Base-by-base conservation (phyloP, 2,888 invertebrate genomes). In the Epicampocera succincta region DNA sequence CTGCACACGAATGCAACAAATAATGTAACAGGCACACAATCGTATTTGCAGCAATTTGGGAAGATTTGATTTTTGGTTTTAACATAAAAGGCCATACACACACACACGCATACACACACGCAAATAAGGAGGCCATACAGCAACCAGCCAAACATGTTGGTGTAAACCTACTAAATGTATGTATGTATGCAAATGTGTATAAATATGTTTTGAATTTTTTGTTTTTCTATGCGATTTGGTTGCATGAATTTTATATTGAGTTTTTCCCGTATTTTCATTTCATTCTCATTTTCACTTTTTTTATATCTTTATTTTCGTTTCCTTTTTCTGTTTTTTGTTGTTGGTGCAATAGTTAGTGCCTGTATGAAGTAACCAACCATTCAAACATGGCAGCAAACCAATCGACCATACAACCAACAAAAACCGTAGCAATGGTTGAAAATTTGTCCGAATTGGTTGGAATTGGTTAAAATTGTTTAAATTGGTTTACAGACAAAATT, bases 401-500 rank as follows among this genome's bases (percentile, higher is more conserved):
- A 72, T 58, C 77, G 65, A 78, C 78, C 78, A 78, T 44, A 66
- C 44, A 21, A 65, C 65, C 78, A 58, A 58, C 3, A 33, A 58
- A 72, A 72, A 78, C 72, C 65, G 58, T 52, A 44, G 71, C 65
- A 33, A 65, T 78, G 65, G 78, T 78, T 78, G 54, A 44, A 58
- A 66, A 60, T 74, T 76, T 81, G 63, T 69, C 66, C 68, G 73
- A 68, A 73, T 74, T 79, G 69, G 54, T 63, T 69, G 38, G 61
- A 76, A 74, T 77, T 65, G 79, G 54, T 80, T 74, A 40, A 74
- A 80, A 77, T 77, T 77, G 77, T 77, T 81, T 77, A 73, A 81
- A 81, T 81, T 81, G 73, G 81, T 81, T 81, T 77, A 69, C 69
- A 77, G 63, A 33, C 68, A 77, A 81, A 68, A 76, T 76, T 76